Percentiles rank a stretch among this genome's conserved stretches.
These are phyloP conservation scores for Scaptomyza cyrtandrae DNA, from an alignment of 2,888 invertebrate species.

Conservation along the genomic window DNA sequence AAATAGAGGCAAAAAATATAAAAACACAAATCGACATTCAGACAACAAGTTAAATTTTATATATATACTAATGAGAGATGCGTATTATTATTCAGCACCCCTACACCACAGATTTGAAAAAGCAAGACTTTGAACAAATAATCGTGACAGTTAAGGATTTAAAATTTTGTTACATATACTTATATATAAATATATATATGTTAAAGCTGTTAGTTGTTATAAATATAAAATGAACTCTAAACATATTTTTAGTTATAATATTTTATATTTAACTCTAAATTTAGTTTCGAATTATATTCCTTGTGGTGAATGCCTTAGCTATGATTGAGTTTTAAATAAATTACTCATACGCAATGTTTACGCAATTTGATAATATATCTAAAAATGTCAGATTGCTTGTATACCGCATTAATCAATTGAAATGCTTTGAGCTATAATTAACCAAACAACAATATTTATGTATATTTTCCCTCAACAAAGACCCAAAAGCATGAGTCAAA, in stretches of 20 bases:
- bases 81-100: constrained; percentile 33
- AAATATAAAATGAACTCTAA: too few species aligned
- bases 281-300: too few species aligned
- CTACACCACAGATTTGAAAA: constrained; percentile 26
- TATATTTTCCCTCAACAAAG: constrained; percentile 12
- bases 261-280: too few species aligned
- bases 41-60: constrained; percentile 53
- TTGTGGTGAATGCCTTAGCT: background rate
- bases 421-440: constrained; percentile 34
- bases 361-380: too few species aligned
- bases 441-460: constrained; percentile 24
- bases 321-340: background rate
- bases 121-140: constrained; percentile 40
- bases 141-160: constrained; percentile 33
- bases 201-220: background rate
- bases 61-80: constrained; percentile 40
- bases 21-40: constrained; percentile 30
- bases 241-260: too few species aligned
- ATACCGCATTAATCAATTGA: too few species aligned
- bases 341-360: too few species aligned
- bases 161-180: constrained; percentile 18
- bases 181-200: background rate
- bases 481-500: constrained; percentile 33
- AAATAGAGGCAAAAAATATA: constrained; percentile 33
- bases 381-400: too few species aligned